A percentile compares a stretch with the other conserved stretches of the same genome.
These are phyloP conservation scores for Plodia interpunctella DNA, from an alignment of 1,140 invertebrate genomes.

Conservation along the genomic window DNA sequence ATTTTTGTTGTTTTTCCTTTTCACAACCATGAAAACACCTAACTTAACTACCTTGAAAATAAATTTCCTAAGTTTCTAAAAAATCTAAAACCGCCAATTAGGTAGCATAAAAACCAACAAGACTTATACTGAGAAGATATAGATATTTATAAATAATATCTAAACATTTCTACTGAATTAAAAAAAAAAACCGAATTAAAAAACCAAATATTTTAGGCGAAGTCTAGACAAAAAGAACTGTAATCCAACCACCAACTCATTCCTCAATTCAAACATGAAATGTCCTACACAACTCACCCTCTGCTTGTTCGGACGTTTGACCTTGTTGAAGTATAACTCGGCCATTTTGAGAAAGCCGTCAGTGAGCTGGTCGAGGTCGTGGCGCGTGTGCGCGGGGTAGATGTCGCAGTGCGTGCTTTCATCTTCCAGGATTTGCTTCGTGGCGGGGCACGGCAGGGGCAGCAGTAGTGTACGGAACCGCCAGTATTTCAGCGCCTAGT, in stretches of 20 bases:
- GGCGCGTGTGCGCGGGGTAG: constrained; percentile 84
- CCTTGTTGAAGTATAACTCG: constrained; percentile 93
- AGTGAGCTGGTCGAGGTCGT: constrained; percentile 80
- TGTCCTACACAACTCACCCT: constrained; percentile 70
- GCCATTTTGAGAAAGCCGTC: constrained; percentile 91
- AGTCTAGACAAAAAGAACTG: not conserved
- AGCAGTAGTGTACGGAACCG: constrained; percentile 92
- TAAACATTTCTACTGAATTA: no score
- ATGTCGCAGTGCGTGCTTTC: constrained; percentile 88
- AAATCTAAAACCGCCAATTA: no score
- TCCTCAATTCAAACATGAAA: not conserved
- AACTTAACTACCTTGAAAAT: no score
- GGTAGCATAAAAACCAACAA: no score
- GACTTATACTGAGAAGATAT: no score
- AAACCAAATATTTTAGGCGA: no score
- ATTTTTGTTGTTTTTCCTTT: no score
- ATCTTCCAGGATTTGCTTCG: constrained; percentile 83
- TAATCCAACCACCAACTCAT: not conserved
- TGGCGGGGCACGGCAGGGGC: constrained; percentile 84
- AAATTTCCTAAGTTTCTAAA: no score
- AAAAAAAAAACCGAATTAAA: no score
- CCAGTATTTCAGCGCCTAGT: constrained; percentile 94
- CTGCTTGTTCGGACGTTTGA: constrained; percentile 84
- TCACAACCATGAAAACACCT: no score
- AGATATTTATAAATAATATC: no score